Base-by-base conservation (phyloP, 2,797 vertebrate species). In the Vultur gryphus region DNA sequence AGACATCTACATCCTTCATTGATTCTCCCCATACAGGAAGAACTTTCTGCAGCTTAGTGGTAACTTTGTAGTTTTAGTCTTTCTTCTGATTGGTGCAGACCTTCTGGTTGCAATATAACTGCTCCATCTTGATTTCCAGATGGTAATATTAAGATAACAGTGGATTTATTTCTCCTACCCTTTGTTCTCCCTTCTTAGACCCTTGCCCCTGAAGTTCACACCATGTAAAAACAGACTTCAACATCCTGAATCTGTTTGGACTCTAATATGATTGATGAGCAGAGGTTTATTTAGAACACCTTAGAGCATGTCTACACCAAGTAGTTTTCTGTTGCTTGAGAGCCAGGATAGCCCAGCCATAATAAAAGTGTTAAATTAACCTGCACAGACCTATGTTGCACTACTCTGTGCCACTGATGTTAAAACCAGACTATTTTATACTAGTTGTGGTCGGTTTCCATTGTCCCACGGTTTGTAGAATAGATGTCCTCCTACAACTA, bases 1-100 rank as follows among this genome's bases (percentile, higher is more conserved):
- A 21, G 28, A 1, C 51, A 52, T 19, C 43, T 70, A 6, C 0
- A 0, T 54, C 7, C 6, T 37, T 17, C 13, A 7, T 3, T 44
- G 33, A 44, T 55, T 70, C 10, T 54, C 44, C n/a, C 14, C 26
- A 16, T 26, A 44, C 1, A 66, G 28, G 39, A 79, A 76, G 7
- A 28, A 41, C 4, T 1, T 37, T 84, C 58, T 76, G 14, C 35
- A 62, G 18, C 10, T 62, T n/a, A 39, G 17, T 25, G 5, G 44
- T 44, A 20, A 31, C 18, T 64, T 62, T 35, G 15, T 46, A n/a
- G 19, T 59, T 89, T 55, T 11, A 19, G 11, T 55, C 28, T 88
- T 67, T 46, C 4, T 43, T 79, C 62, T 84, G 26, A 10, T 5
- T 48, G 31, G 3, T 46, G 26, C 1, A 6, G 73, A 28, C 31